phyloP scores from a whole-genome alignment of 2,113 vertebrate genomes.

The Paraplagusia blochii region DNA sequence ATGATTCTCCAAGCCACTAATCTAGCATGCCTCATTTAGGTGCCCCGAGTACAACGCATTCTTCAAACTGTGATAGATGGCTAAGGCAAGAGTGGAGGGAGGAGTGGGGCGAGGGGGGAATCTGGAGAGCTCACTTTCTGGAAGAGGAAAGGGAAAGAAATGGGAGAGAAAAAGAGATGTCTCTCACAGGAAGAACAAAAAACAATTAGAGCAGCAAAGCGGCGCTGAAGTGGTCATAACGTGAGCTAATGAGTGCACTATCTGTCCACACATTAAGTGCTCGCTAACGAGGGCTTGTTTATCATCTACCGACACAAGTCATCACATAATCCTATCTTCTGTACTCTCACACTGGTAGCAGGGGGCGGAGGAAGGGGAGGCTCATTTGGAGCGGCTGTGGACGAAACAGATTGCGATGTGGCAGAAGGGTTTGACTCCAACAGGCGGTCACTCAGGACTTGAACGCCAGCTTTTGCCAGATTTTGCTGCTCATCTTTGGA shows the following conservation, averaged over 20 bases:
- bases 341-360: conserved; percentile 48
- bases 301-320: conserved; percentile 74
- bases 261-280: conserved; percentile 74
- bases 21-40: conserved; percentile 55
- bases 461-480: conserved; percentile 26
- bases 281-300: conserved; percentile 78
- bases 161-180: conserved; percentile 20
- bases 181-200: conserved; percentile 64
- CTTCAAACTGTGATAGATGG: conserved; percentile 57
- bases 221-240: conserved; percentile 76
- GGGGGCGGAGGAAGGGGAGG: too few relatives aligned
- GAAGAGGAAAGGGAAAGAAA: conserved; percentile 52
- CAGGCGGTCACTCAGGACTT: conserved; percentile 5
- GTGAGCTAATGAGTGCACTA: conserved; percentile 75
- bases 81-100: conserved; percentile 23
- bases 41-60: conserved; percentile 45
- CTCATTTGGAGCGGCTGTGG: conserved; percentile 40
- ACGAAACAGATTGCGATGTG: conserved; percentile 53
- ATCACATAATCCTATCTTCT: conserved; percentile 74
- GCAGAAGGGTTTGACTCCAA: conserved; percentile 16
- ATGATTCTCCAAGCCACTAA: conserved; percentile 48
- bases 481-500: background rate
- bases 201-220: conserved; percentile 66
- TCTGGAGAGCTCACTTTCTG: conserved; percentile 26
- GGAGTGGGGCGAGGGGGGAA: conserved; percentile 37